Percentiles rank a stretch among this genome's conserved stretches.
Evolutionary conservation across 2,888 invertebrate species (phyloP).

Genomic region (Melanotus villosus): DNA sequence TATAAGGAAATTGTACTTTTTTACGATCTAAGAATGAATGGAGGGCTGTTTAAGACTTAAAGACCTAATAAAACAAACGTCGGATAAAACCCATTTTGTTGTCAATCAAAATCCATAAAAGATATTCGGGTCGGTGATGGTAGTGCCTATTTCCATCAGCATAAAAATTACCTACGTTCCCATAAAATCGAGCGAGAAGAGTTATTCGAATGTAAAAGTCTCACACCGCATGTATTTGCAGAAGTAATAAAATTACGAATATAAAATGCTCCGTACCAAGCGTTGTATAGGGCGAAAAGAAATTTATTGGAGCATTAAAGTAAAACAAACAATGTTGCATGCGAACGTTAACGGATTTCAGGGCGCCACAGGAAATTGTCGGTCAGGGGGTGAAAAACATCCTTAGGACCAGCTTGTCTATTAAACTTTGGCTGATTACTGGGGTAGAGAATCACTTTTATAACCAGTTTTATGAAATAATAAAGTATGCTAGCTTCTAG

Average conservation of each 20-base stretch:
- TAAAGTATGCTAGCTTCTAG: slow-evolving; percentile 35
- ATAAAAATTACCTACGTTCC: slow-evolving; percentile 33
- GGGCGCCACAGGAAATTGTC: slow-evolving; percentile 34
- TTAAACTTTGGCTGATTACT: slow-evolving; percentile 33
- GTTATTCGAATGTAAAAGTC: slow-evolving; percentile 36
- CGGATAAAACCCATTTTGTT: slow-evolving; percentile 22
- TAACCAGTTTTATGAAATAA: slow-evolving; percentile 44
- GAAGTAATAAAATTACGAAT: slow-evolving; percentile 38
- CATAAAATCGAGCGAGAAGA: slow-evolving; percentile 30
- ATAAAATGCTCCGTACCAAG: slow-evolving; percentile 37
- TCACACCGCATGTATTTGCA: slow-evolving; percentile 37
- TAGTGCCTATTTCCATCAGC: slow-evolving; percentile 31
- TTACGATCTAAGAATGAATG: slow-evolving; percentile 15
- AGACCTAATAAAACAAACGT: slow-evolving; percentile 18
- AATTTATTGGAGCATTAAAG: slow-evolving; percentile 50
- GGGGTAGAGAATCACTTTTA: slow-evolving; percentile 32
- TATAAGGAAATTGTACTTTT: background rate
- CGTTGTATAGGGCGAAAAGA: slow-evolving; percentile 40
- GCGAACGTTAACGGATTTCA: slow-evolving; percentile 44
- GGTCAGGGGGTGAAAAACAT: slow-evolving; percentile 32
- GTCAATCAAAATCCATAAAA: slow-evolving; percentile 30
- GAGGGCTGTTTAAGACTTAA: slow-evolving; percentile 1
- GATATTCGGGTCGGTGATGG: background rate
- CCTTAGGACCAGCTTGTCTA: slow-evolving; percentile 35
- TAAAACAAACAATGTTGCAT: slow-evolving; percentile 51